Conservation (phyloP, 2,113 vertebrate species). For the Oreochromis niloticus region DNA sequence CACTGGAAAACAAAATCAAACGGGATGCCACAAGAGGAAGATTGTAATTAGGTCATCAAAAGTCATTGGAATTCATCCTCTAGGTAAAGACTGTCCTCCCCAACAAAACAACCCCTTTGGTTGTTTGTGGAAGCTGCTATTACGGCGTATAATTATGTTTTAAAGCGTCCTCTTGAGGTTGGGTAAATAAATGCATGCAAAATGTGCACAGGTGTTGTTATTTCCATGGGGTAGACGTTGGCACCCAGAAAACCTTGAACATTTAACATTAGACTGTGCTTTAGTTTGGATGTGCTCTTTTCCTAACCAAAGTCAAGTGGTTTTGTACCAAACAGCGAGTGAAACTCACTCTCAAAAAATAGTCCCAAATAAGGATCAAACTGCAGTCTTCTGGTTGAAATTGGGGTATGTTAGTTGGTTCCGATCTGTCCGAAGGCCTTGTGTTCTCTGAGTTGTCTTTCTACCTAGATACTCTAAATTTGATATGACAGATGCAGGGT, state of each 20-base stretch:
- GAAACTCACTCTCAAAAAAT: neutral
- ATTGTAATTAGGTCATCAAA: neutral
- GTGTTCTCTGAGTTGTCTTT: neutral
- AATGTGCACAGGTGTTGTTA: neutral
- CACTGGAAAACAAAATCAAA: neutral
- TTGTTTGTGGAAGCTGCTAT: neutral
- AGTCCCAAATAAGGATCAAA: neutral
- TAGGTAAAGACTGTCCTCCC: neutral
- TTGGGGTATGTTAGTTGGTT: neutral
- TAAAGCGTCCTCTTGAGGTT: neutral
- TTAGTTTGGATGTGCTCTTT: neutral
- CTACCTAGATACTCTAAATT: conserved; percentile 19
- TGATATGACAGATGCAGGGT: conserved; percentile 38
- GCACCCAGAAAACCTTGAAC: neutral
- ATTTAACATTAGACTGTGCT: neutral
- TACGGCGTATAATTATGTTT: neutral
- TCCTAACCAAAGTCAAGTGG: neutral
- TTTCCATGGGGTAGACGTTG: neutral
- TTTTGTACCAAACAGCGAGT: neutral
- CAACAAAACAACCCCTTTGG: neutral
- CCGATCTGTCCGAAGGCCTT: neutral
- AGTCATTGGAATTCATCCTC: neutral
- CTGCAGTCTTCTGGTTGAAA: neutral
- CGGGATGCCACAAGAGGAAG: neutral
- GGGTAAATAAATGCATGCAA: neutral